phyloP scores from a whole-genome alignment of 2,113 vertebrate species.

The Mormoops blainvillei region DNA sequence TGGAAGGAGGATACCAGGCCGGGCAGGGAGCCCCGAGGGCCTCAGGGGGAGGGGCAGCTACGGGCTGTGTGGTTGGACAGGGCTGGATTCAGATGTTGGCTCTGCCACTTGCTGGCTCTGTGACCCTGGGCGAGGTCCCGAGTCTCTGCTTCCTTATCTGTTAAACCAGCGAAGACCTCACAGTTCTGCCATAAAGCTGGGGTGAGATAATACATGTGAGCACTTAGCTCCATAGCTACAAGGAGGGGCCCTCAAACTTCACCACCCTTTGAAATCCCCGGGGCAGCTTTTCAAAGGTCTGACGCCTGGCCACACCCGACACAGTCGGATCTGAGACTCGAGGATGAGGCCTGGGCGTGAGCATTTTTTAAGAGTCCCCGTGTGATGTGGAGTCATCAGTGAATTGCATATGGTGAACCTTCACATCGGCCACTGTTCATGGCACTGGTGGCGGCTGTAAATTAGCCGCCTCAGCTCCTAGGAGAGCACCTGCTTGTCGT shows the following conservation, averaged over 20 bases:
- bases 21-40: not conserved
- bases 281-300: not conserved
- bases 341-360: not conserved
- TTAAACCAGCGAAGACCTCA: too few species aligned
- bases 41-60: accelerated
- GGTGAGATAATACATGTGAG: accelerated
- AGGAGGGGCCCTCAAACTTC: not conserved
- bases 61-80: accelerated
- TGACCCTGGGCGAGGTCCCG: not conserved
- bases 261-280: not conserved
- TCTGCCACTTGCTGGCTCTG: not conserved
- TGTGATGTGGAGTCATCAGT: accelerated
- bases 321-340: not conserved
- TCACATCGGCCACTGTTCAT: accelerated
- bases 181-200: not conserved
- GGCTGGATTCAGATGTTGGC: not conserved
- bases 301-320: too few species aligned
- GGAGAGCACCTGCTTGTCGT: accelerated
- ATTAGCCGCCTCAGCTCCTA: not conserved
- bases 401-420: not conserved
- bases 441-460: not conserved
- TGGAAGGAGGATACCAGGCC: accelerated
- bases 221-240: not conserved
- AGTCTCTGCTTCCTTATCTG: not conserved
- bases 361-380: not conserved